Percentiles rank a stretch among this genome's conserved stretches.
Evolutionary conservation across 2,797 vertebrate genomes (phyloP).

Genomic region (Hapalemur alaotrensis): DNA sequence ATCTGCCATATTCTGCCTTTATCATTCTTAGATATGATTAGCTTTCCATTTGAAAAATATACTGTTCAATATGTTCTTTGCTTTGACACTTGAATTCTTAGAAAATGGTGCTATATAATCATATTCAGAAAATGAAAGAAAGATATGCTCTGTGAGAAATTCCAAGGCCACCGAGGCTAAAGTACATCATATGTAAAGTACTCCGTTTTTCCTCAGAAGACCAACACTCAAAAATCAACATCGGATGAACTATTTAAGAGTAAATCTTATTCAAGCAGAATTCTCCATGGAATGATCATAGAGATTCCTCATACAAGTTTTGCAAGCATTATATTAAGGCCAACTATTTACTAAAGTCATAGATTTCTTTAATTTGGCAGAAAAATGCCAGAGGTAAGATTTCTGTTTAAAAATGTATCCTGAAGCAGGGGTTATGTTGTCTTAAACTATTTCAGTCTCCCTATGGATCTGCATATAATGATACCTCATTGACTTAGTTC

Average conservation of each 20-base stretch:
- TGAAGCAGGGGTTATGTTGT: not conserved
- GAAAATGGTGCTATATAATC: not conserved
- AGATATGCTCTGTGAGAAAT: not conserved
- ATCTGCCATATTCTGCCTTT: not conserved
- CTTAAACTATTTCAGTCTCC: slow-evolving; percentile 26
- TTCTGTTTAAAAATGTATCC: not conserved
- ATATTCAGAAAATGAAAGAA: not conserved
- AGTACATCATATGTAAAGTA: not conserved
- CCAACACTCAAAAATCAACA: not conserved
- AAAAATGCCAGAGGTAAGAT: slow-evolving; percentile 28
- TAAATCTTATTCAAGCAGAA: not conserved
- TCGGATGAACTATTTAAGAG: not conserved
- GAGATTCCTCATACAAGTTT: not conserved
- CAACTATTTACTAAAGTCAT: slow-evolving; percentile 15
- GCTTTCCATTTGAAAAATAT: not conserved
- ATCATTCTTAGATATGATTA: not conserved
- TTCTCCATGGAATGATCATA: not conserved
- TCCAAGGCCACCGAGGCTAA: not conserved
- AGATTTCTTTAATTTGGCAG: slow-evolving; percentile 36
- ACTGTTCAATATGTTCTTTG: not conserved
- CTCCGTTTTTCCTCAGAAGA: not conserved
- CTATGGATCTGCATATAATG: not conserved
- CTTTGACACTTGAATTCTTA: not conserved
- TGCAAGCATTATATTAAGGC: slow-evolving; percentile 6
- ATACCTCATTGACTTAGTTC: not conserved